phyloP scores from a whole-genome alignment of 1,140 invertebrate genomes.

The Caenorhabditis remanei region DNA sequence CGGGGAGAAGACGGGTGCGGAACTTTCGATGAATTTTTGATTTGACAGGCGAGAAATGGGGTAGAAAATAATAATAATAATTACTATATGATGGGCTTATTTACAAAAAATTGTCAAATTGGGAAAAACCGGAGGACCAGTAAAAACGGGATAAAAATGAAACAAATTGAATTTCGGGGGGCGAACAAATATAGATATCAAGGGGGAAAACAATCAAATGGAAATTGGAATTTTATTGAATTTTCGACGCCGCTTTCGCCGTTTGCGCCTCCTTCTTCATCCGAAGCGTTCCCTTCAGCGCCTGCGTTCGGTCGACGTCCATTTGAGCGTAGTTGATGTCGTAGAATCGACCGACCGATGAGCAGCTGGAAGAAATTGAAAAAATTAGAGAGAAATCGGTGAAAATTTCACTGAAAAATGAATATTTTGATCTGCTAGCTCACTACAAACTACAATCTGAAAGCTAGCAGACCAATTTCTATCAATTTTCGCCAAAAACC shows the following conservation, averaged over 20 bases:
- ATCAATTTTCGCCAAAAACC: not conserved
- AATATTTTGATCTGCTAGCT: not conserved
- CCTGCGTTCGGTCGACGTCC: conserved; percentile 31
- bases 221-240: too few species aligned
- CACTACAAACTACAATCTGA: not conserved
- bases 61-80: too few species aligned
- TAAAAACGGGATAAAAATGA: too few species aligned
- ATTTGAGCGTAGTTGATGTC: conserved; percentile 37
- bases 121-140: too few species aligned
- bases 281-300: not conserved
- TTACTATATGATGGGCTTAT: not conserved
- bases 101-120: not conserved
- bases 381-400: not conserved
- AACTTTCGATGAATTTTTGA: not conserved
- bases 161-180: too few species aligned
- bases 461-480: not conserved
- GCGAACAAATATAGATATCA: too few species aligned
- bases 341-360: conserved; percentile 1
- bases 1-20: too few species aligned
- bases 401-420: not conserved
- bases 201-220: too few species aligned
- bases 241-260: too few species aligned
- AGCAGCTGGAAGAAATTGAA: not conserved
- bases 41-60: not conserved
- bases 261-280: not conserved